Evolutionary conservation across 2,888 invertebrate species (phyloP).

Genomic region (Seladonia tumulorum): DNA sequence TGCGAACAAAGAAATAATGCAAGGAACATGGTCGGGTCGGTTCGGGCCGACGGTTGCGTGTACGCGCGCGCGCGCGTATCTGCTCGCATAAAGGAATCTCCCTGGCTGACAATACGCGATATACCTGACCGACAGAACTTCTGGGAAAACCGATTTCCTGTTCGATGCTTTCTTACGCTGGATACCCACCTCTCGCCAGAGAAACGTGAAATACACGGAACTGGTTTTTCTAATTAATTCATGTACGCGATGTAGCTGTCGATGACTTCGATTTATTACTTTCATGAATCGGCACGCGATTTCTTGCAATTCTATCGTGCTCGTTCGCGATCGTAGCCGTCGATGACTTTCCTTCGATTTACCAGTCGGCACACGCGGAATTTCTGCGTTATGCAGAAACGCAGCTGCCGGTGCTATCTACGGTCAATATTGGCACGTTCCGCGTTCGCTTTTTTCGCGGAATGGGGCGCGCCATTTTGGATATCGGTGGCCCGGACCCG

Average conservation of each 20-base stretch:
- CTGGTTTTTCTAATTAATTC: slow-evolving; percentile 79
- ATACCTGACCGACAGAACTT: slow-evolving; percentile 59
- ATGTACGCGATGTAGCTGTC: slow-evolving; percentile 59
- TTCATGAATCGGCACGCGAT: background rate
- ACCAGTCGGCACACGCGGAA: slow-evolving; percentile 1
- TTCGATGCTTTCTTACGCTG: background rate
- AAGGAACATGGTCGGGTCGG: slow-evolving; percentile 2
- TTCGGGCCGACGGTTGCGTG: slow-evolving; percentile 39
- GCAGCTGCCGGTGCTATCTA: background rate
- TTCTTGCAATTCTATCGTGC: background rate
- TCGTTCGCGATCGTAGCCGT: background rate
- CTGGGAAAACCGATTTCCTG: slow-evolving; percentile 59
- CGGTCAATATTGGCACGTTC: background rate
- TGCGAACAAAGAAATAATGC: slow-evolving; percentile 52
- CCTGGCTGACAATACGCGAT: slow-evolving; percentile 52
- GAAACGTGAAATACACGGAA: slow-evolving; percentile 66
- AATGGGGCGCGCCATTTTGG: background rate
- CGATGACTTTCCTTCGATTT: slow-evolving; percentile 27
- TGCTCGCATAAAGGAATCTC: slow-evolving; percentile 52
- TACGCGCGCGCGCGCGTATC: slow-evolving; percentile 42
- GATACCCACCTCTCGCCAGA: background rate
- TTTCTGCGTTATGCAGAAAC: background rate
- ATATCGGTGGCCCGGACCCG: background rate
- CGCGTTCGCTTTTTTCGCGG: background rate
- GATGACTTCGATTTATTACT: slow-evolving; percentile 21